Evolutionary conservation across 2,888 invertebrate species (phyloP).

Genomic region (Pyrochroa serraticornis): DNA sequence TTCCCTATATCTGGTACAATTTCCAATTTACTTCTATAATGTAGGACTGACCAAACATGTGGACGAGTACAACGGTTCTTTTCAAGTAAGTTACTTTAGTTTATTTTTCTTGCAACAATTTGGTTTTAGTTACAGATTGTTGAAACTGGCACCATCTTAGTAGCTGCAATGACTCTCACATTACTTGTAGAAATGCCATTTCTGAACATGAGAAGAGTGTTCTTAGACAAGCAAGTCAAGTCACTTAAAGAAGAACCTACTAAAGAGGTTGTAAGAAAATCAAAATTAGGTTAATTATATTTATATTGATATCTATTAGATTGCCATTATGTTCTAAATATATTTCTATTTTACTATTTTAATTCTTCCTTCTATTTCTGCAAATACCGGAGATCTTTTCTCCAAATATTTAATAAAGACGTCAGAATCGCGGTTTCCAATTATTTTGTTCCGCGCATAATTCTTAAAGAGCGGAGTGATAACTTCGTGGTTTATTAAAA

Average conservation of each 20-base stretch:
- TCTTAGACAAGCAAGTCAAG: conserved; percentile 21
- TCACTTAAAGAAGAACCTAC: not conserved
- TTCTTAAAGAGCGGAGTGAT: conserved; percentile 13
- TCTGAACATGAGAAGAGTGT: conserved; percentile 63
- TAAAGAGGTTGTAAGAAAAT: not conserved
- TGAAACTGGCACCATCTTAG: conserved; percentile 59
- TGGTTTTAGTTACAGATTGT: conserved; percentile 61
- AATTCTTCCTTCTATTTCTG: conserved; percentile 15
- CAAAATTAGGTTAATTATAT: conserved; percentile 2
- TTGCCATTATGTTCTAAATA: not conserved
- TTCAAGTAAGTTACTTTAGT: conserved; percentile 58
- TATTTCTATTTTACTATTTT: conserved; percentile 2
- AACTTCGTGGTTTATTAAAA: conserved; percentile 12
- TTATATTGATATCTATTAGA: conserved; percentile 1
- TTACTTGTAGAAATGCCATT: conserved; percentile 67
- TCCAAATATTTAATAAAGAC: conserved; percentile 18
- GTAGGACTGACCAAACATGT: conserved; percentile 64
- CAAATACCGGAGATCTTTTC: conserved; percentile 1
- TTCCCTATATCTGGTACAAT: conserved; percentile 67
- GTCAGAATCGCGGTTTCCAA: conserved; percentile 12
- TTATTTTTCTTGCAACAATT: conserved; percentile 1
- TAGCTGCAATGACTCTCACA: conserved; percentile 60
- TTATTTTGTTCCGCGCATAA: conserved; percentile 3
- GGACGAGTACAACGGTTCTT: conserved; percentile 59
- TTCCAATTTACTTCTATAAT: conserved; percentile 69